Conservation (phyloP, 1,140 invertebrate species). For the Lysiphlebus fabarum region DNA sequence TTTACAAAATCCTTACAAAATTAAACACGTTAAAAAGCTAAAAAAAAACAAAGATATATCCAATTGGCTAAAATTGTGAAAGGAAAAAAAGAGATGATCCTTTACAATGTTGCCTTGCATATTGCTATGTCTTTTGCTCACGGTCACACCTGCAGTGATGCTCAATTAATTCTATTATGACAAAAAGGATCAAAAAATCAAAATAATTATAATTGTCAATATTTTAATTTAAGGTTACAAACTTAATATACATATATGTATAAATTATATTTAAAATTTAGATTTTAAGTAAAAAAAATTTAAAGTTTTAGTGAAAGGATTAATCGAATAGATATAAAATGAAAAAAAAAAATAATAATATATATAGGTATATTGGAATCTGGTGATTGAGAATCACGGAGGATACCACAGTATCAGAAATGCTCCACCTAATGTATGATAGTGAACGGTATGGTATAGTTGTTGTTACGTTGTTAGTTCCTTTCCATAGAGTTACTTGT, state of each 20-base stretch:
- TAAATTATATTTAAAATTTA: too few relatives aligned
- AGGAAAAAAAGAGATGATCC: constrained; percentile 36
- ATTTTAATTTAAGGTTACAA: too few relatives aligned
- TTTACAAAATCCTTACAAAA: too few relatives aligned
- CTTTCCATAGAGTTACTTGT: constrained; percentile 53
- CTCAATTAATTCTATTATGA: constrained; percentile 32
- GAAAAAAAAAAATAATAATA: not conserved
- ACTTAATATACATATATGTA: too few relatives aligned
- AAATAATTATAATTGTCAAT: too few relatives aligned
- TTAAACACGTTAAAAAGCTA: constrained; percentile 5
- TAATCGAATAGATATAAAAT: not conserved
- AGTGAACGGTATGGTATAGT: constrained; percentile 52
- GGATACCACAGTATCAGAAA: constrained; percentile 46
- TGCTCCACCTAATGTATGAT: constrained; percentile 52
- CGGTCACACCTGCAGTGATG: constrained; percentile 50
- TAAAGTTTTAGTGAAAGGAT: not conserved
- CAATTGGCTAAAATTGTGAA: not conserved
- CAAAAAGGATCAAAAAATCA: too few relatives aligned
- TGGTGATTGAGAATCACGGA: constrained; percentile 39
- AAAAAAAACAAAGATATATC: not conserved
- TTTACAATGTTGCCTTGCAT: constrained; percentile 50
- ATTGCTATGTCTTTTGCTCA: constrained; percentile 49
- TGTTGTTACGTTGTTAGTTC: constrained; percentile 40
- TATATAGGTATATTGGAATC: constrained; percentile 1
- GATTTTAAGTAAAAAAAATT: too few relatives aligned